Evolutionary conservation across 2,888 invertebrate genomes (phyloP).

Genomic region (Zygothrica quintamaculata): DNA sequence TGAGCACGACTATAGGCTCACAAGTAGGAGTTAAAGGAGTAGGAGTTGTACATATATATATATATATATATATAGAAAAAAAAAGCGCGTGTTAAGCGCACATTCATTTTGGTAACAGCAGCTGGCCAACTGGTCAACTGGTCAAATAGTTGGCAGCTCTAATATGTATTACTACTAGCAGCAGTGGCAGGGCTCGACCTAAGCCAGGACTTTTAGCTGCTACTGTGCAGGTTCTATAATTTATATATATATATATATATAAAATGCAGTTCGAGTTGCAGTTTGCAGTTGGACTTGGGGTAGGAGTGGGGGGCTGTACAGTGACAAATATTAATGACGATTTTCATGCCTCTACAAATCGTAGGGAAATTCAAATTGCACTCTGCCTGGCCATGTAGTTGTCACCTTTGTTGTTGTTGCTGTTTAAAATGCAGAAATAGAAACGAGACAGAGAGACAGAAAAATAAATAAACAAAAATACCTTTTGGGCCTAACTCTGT

Average conservation of each 20-base stretch:
- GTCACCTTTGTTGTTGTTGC: slow-evolving; percentile 38
- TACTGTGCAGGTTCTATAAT: slow-evolving; percentile 56
- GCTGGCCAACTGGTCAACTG: slow-evolving; percentile 40
- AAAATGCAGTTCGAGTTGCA: slow-evolving; percentile 48
- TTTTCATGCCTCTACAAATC: slow-evolving; percentile 79
- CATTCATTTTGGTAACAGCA: slow-evolving; percentile 69
- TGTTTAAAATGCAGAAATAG: slow-evolving; percentile 70
- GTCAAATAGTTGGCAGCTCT: slow-evolving; percentile 23
- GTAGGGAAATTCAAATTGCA: slow-evolving; percentile 12
- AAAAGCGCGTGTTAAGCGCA: slow-evolving; percentile 67
- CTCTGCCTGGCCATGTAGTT: slow-evolving; percentile 31
- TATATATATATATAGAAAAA: too few species aligned
- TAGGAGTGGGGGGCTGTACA: too few species aligned
- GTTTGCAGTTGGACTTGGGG: too few species aligned
- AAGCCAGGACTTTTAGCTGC: slow-evolving; percentile 8
- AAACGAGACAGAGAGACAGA: too few species aligned
- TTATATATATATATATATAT: slow-evolving; percentile 48
- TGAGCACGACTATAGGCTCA: background rate
- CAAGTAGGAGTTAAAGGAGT: background rate
- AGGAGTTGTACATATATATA: slow-evolving; percentile 15
- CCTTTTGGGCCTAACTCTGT: slow-evolving; percentile 46
- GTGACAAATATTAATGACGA: slow-evolving; percentile 83
- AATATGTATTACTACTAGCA: slow-evolving; percentile 63
- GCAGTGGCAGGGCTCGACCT: background rate
- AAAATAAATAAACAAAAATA: too few species aligned